Evolutionary conservation across 1,140 invertebrate species (phyloP).

Genomic region (Cryptotermes secundus): DNA sequence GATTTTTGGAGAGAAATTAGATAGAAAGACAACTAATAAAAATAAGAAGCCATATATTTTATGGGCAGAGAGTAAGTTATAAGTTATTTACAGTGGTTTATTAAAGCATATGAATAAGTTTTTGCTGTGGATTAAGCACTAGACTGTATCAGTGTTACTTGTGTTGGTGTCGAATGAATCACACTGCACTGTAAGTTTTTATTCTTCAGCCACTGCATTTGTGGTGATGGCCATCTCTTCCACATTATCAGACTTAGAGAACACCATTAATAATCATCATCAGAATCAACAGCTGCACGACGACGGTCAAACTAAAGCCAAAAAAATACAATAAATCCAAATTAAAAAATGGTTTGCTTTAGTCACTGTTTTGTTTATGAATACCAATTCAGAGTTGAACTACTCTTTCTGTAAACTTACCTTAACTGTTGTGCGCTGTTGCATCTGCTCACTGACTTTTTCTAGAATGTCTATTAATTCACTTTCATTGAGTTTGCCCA

Average conservation of each 20-base stretch:
- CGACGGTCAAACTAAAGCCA: slow-evolving; percentile 73
- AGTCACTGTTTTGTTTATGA: no score
- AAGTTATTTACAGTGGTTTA: not conserved
- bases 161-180: not conserved
- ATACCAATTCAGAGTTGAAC: no score
- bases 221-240: not conserved
- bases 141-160: not conserved
- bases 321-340: slow-evolving; percentile 35
- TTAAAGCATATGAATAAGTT: not conserved
- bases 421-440: slow-evolving; percentile 76
- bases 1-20: no score
- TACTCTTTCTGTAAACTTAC: slow-evolving; percentile 44
- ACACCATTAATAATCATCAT: slow-evolving; percentile 59
- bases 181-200: not conserved
- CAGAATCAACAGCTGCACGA: slow-evolving; percentile 78
- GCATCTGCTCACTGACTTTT: slow-evolving; percentile 80
- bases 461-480: slow-evolving; percentile 84
- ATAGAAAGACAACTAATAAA: not conserved
- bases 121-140: not conserved
- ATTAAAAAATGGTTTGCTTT: not conserved
- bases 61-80: not conserved
- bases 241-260: not conserved
- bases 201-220: no score
- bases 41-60: not conserved
- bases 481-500: slow-evolving; percentile 77